Evolutionary conservation across 2,888 invertebrate genomes (phyloP), one percentile per base, ranked within the genome.

Genomic region (Saturnia pavonia): DNA sequence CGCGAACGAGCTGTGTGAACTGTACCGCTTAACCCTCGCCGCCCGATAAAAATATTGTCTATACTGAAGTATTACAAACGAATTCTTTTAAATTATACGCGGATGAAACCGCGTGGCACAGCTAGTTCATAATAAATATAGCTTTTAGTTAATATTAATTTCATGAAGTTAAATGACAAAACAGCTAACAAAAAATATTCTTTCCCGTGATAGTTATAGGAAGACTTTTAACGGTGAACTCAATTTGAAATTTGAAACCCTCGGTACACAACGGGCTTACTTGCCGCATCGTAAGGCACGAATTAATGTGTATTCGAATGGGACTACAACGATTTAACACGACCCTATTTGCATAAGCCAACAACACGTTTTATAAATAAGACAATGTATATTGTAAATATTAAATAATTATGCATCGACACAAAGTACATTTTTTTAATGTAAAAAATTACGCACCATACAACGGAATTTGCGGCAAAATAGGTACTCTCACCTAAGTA

Each of bases 211-310:
- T 7, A 1, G 57, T 3, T 57, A 22, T 65, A 40, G n/a, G 34
- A 65, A 65, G 65, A n/a, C 7, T 65, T 9, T 12, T 16, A 45
- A 43, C 22, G 19, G 22, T 12, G 16, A 51, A 27, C 19, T 25
- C 48, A 14, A 68, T 68, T 51, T 68, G 65, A n/a, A 65, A 65
- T 65, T 40, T n/a, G 65, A 65, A 40, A 65, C 65, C 22, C n/a
- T n/a, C 40, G 2, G 40, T 65, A n/a, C 19, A 40, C 40, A 65
- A 40, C 65, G 19, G 40, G 19, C 9, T n/a, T 65, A 19, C 40
- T 40, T 40, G 65, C n/a, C n/a, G n/a, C n/a, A n/a, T 40, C 40
- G 40, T n/a, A n/a, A n/a, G 19, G 40, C 65, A 19, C 65, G 65
- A 65, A 40, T 65, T 34, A 34, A 65, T 65, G 34, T 65, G 16